Percentiles rank a stretch among this genome's conserved stretches.
phyloP scores from a whole-genome alignment of 2,888 invertebrate genomes.

The Drosophila sordidula region DNA sequence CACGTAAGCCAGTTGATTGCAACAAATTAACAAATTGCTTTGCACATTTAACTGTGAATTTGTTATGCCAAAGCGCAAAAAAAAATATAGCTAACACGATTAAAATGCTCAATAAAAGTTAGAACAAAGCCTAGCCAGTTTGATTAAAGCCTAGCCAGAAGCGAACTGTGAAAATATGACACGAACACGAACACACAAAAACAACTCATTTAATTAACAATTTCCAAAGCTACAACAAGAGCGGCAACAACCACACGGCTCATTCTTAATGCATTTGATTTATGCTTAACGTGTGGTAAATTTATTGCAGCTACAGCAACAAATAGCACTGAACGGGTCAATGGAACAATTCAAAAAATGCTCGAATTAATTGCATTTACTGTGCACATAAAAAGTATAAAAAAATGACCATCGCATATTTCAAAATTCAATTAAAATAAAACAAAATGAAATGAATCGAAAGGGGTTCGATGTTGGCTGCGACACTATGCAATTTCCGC shows the following conservation, averaged over 20 bases:
- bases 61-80: constrained; percentile 15
- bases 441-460: constrained; percentile 45
- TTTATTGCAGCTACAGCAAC: constrained; percentile 57
- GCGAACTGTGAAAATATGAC: constrained; percentile 7
- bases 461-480: constrained; percentile 29
- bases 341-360: constrained; percentile 65
- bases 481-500: constrained; percentile 76
- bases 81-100: constrained; percentile 31
- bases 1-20: constrained; percentile 47
- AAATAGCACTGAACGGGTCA: constrained; percentile 46
- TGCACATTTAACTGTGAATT: constrained; percentile 8
- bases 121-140: constrained; percentile 12
- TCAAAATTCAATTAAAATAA: constrained; percentile 80
- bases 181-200: constrained; percentile 7
- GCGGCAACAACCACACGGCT: constrained; percentile 3
- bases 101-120: constrained; percentile 17
- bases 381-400: constrained; percentile 22
- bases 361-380: constrained; percentile 77
- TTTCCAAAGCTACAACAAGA: constrained; percentile 13
- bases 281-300: constrained; percentile 57
- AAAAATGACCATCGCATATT: constrained; percentile 59
- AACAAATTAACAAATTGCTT: constrained; percentile 26
- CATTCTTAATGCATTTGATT: constrained; percentile 65
- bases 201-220: constrained; percentile 67
- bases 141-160: constrained; percentile 11